These are phyloP conservation scores for Idaea dimidiata DNA, from an alignment of 2,888 invertebrate genomes.

Conservation along the genomic window DNA sequence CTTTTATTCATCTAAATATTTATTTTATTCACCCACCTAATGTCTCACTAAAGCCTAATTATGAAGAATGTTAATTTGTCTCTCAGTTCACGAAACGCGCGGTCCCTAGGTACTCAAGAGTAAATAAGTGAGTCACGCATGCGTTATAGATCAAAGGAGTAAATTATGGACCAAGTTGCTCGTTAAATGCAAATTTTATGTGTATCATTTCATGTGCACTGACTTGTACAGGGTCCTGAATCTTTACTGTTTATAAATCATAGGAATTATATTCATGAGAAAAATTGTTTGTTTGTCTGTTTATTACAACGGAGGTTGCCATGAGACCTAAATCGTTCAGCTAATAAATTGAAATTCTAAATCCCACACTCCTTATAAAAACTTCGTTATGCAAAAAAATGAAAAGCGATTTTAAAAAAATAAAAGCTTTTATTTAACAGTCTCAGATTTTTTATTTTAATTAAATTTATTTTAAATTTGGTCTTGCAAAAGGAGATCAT, in stretches of 20 bases:
- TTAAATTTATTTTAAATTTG: no score
- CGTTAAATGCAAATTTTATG: constrained; percentile 38
- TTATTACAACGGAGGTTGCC: no score
- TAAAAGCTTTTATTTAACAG: no score
- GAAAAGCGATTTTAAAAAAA: no score
- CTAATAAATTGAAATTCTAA: no score
- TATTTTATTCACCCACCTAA: no score
- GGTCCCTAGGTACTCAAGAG: constrained; percentile 8
- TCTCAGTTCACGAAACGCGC: neutral
- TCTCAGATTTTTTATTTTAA: no score
- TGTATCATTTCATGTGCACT: constrained; percentile 18
- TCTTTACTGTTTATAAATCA: constrained; percentile 7
- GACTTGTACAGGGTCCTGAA: constrained; percentile 15
- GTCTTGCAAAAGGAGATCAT: no score
- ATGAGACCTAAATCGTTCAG: no score
- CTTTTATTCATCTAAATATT: neutral
- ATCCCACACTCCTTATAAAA: no score
- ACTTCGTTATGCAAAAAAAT: no score
- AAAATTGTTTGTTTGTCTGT: no score
- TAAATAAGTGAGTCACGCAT: constrained; percentile 46
- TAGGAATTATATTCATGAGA: constrained; percentile 5
- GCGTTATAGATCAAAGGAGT: constrained; percentile 51
- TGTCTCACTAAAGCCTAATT: neutral
- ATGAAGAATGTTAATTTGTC: constrained; percentile 3
- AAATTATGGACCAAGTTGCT: constrained; percentile 44